These are phyloP conservation scores for Ornithoptera alexandrae DNA, from an alignment of 2,888 invertebrate genomes.

Conservation along the genomic window DNA sequence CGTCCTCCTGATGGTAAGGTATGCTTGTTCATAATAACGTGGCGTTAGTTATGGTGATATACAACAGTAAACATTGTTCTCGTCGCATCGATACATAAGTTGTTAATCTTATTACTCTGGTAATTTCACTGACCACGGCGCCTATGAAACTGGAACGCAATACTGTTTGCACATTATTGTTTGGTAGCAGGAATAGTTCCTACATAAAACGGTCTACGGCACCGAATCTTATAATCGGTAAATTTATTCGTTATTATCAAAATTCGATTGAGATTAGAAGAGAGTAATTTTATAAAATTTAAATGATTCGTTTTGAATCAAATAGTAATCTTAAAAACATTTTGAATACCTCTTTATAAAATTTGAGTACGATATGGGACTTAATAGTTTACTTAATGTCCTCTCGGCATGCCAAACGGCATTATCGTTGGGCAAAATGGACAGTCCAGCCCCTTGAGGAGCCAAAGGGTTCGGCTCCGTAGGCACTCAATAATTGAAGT, in stretches of 20 bases:
- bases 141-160: too few relatives aligned
- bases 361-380: conserved; percentile 49
- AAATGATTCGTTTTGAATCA: neutral
- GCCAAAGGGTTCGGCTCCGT: conserved; percentile 69
- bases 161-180: too few relatives aligned
- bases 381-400: conserved; percentile 64
- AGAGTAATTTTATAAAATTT: neutral
- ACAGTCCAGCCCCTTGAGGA: conserved; percentile 74
- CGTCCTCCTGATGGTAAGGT: too few relatives aligned
- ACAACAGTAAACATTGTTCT: too few relatives aligned
- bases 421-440: conserved; percentile 70
- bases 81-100: too few relatives aligned
- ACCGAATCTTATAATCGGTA: neutral
- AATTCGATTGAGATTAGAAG: neutral
- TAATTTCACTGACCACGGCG: too few relatives aligned
- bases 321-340: neutral
- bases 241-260: neutral
- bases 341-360: conserved; percentile 24
- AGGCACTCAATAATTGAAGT: conserved; percentile 79
- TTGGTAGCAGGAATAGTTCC: too few relatives aligned
- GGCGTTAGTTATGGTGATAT: too few relatives aligned
- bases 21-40: too few relatives aligned
- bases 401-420: conserved; percentile 55
- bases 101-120: too few relatives aligned
- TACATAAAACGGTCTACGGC: too few relatives aligned